Evolutionary conservation across 2,888 invertebrate genomes (phyloP).

Genomic region (Mellilla xanthometata): DNA sequence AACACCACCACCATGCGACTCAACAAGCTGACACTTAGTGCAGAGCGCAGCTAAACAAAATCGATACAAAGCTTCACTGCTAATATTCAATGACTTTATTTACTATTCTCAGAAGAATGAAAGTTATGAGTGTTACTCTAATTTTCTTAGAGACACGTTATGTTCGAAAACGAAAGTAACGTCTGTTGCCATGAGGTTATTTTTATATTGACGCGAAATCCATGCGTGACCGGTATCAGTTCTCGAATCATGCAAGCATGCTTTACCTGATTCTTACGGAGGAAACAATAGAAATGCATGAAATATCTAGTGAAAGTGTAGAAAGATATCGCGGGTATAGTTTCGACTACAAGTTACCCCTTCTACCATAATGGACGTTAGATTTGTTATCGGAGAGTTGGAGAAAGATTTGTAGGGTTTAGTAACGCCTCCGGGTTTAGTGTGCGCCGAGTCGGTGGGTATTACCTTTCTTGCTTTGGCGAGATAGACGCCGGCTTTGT

Average conservation of each 20-base stretch:
- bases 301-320: slow-evolving; percentile 20
- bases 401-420: not conserved
- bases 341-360: not conserved
- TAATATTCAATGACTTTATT: not conserved
- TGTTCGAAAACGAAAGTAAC: slow-evolving; percentile 9
- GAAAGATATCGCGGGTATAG: slow-evolving; percentile 5
- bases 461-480: slow-evolving; percentile 94
- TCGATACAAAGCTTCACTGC: slow-evolving; percentile 1
- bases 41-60: slow-evolving; percentile 1
- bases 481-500: slow-evolving; percentile 91
- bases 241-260: slow-evolving; percentile 23
- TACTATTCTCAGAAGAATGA: not conserved
- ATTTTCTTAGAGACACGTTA: slow-evolving; percentile 3
- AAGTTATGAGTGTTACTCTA: not conserved
- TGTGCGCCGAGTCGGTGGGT: slow-evolving; percentile 8
- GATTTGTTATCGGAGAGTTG: not conserved
- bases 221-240: slow-evolving; percentile 21
- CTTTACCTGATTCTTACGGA: slow-evolving; percentile 4
- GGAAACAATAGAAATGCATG: slow-evolving; percentile 19
- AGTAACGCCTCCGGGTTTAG: slow-evolving; percentile 11
- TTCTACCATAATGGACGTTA: not conserved
- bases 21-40: slow-evolving; percentile 16
- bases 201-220: slow-evolving; percentile 8
- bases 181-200: not conserved
- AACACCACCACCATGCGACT: slow-evolving; percentile 16